These are phyloP conservation scores for Epistrophe grossulariae DNA, from an alignment of 2,888 invertebrate genomes.

Conservation along the genomic window DNA sequence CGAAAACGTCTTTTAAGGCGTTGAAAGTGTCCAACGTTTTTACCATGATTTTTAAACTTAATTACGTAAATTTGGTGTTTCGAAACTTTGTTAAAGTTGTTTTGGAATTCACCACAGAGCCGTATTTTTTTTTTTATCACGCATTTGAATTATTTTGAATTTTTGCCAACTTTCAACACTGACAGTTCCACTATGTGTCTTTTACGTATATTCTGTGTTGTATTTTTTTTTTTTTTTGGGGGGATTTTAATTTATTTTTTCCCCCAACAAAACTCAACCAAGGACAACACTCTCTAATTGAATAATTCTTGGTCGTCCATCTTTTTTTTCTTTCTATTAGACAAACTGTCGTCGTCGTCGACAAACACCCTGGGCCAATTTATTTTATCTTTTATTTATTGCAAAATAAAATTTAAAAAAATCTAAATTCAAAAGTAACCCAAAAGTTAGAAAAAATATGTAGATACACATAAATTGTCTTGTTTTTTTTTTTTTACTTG, in stretches of 20 bases:
- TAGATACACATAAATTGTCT: conserved; percentile 2
- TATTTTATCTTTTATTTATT: conserved; percentile 44
- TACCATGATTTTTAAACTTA: too few species aligned
- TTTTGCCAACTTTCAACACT: background rate
- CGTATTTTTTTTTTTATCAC: background rate
- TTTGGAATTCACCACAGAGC: background rate
- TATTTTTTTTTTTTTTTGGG: conserved; percentile 6
- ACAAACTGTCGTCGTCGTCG: conserved; percentile 63
- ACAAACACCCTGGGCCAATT: conserved; percentile 36
- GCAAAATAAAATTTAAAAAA: conserved; percentile 8
- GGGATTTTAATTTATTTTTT: conserved; percentile 56
- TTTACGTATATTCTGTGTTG: background rate
- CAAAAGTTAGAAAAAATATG: background rate
- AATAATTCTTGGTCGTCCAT: conserved; percentile 45
- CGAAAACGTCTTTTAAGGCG: too few species aligned
- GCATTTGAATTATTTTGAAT: background rate
- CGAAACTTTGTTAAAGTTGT: too few species aligned
- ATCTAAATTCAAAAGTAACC: conserved; percentile 3
- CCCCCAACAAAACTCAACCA: conserved; percentile 13
- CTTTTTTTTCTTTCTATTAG: conserved; percentile 46
- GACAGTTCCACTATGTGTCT: background rate
- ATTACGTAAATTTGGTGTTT: too few species aligned
- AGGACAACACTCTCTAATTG: conserved; percentile 51
- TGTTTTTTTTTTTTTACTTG: background rate
- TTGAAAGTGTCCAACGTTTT: too few species aligned